Evolutionary conservation across 37 sponge, comb jelly and placozoan species (phyloP).

Genomic region (Crambe crambe): DNA sequence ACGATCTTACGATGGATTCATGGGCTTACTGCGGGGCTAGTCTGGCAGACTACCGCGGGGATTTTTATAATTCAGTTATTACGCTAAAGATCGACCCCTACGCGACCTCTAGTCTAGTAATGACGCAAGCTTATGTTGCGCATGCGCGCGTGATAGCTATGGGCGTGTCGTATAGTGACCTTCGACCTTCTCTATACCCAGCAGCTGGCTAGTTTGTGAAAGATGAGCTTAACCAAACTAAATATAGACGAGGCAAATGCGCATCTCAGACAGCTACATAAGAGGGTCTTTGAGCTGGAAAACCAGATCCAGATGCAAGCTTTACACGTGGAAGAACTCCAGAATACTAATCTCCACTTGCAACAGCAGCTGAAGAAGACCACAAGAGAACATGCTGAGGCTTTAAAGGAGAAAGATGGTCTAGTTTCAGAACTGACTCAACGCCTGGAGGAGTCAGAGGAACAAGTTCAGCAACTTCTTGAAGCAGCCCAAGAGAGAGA

Average conservation of each 20-base stretch:
- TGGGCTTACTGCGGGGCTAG: too few relatives aligned
- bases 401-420: conserved; percentile 20
- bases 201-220: too few relatives aligned
- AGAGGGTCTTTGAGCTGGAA: conserved; percentile 69
- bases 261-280: conserved; percentile 73
- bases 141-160: too few relatives aligned
- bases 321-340: conserved; percentile 58
- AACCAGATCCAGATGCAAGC: conserved; percentile 70
- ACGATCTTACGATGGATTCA: too few relatives aligned
- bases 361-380: conserved; percentile 21
- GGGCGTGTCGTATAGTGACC: too few relatives aligned
- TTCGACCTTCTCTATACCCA: too few relatives aligned
- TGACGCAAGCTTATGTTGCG: too few relatives aligned
- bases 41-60: too few relatives aligned
- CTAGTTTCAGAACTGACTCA: conserved; percentile 5
- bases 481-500: conserved; percentile 53
- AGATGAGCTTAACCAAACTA: conserved; percentile 33
- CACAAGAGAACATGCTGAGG: neutral
- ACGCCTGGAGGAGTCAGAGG: conserved; percentile 34
- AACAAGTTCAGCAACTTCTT: conserved; percentile 34
- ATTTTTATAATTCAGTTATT: too few relatives aligned
- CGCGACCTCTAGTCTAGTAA: too few relatives aligned
- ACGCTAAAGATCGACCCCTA: too few relatives aligned
- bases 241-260: conserved; percentile 82
- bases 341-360: conserved; percentile 46